These are phyloP conservation scores for Cataglyphis albicans DNA, from an alignment of 2,888 invertebrate species.

Conservation along the genomic window DNA sequence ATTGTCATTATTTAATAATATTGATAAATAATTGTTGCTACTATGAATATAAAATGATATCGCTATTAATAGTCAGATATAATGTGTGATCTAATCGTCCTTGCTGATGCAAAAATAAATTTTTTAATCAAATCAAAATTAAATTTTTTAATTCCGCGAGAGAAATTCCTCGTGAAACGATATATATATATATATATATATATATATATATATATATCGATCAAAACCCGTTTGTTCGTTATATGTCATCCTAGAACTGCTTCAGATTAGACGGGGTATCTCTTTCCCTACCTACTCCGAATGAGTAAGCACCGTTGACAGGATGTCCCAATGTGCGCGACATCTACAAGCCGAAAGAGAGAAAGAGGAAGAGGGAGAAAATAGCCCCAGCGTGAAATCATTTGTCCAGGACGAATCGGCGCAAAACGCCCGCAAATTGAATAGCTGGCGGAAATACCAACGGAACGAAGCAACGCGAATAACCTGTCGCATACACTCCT, in stretches of 20 bases:
- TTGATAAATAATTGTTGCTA: not conserved
- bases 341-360: conserved; percentile 70
- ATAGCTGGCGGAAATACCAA: conserved; percentile 80
- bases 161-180: not conserved
- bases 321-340: conserved; percentile 54
- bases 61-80: not conserved
- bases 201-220: conserved; percentile 8
- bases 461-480: conserved; percentile 78
- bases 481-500: conserved; percentile 71
- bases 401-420: conserved; percentile 76
- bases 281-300: conserved; percentile 40
- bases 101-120: conserved; percentile 10
- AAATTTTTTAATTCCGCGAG: conserved; percentile 46
- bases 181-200: not conserved
- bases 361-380: conserved; percentile 39
- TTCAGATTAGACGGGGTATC: conserved; percentile 37
- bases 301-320: conserved; percentile 11
- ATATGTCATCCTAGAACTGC: conserved; percentile 28
- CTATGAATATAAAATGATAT: not conserved
- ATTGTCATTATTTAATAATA: not conserved
- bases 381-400: conserved; percentile 79
- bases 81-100: not conserved
- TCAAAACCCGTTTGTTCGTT: conserved; percentile 46
- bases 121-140: conserved; percentile 47
- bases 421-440: conserved; percentile 81